These are phyloP conservation scores for Tamias sibiricus DNA, from an alignment of 2,113 vertebrate species.

Conservation along the genomic window DNA sequence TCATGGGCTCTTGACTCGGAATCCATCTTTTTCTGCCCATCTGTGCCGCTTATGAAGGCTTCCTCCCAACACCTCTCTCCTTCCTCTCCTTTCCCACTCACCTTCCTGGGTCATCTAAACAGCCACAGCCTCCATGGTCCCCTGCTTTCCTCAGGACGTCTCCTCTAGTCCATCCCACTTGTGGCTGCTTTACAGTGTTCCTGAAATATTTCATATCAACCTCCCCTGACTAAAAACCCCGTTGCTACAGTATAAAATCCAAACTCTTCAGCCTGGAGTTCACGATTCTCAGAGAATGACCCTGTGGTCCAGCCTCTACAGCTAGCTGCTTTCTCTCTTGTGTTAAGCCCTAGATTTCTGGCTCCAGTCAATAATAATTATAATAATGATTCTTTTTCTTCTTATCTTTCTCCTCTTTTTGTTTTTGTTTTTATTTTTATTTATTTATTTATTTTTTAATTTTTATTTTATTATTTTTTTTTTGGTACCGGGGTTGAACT, in stretches of 20 bases:
- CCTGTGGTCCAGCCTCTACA: not conserved
- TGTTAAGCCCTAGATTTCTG: not conserved
- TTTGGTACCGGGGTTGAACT: too few relatives aligned
- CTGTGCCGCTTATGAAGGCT: not conserved
- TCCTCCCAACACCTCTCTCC: not conserved
- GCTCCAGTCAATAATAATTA: not conserved
- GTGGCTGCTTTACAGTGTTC: not conserved
- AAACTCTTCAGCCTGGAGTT: not conserved
- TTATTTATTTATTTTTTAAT: too few relatives aligned
- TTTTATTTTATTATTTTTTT: too few relatives aligned
- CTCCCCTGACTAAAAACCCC: not conserved
- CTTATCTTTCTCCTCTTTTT: too few relatives aligned
- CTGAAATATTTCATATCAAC: not conserved
- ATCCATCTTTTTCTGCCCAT: not conserved
- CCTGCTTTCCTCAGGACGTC: not conserved
- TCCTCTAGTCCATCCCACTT: not conserved
- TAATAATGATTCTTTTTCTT: too few relatives aligned
- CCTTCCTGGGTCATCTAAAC: not conserved
- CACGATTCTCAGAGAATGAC: not conserved
- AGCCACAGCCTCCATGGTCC: not conserved
- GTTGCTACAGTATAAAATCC: not conserved
- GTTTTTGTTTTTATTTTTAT: too few relatives aligned
- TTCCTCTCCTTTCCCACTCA: not conserved
- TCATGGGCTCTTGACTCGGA: not conserved
- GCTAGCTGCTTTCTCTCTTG: not conserved